These are phyloP conservation scores for Centroberyx gerrardi DNA, from an alignment of 2,797 vertebrate genomes.

Conservation along the genomic window DNA sequence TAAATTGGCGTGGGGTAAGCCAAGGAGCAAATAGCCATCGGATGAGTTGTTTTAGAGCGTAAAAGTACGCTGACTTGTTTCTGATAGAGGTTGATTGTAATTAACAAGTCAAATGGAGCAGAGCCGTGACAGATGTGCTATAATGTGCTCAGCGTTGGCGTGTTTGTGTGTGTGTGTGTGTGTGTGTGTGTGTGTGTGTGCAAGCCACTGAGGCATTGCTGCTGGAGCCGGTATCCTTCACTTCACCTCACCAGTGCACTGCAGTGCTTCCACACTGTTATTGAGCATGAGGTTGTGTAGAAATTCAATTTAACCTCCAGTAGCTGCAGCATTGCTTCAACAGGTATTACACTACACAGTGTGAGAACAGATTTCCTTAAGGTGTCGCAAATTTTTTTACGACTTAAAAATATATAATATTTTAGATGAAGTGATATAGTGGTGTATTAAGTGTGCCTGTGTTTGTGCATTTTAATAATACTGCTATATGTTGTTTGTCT, in stretches of 20 bases:
- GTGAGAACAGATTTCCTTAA: not conserved
- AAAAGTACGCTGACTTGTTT: slow-evolving; percentile 66
- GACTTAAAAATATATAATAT: no score
- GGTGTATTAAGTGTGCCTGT: not conserved
- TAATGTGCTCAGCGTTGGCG: slow-evolving; percentile 69
- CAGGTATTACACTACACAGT: slow-evolving; percentile 42
- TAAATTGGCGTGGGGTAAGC: slow-evolving; percentile 44
- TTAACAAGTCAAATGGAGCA: slow-evolving; percentile 85
- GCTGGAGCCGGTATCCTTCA: slow-evolving; percentile 67
- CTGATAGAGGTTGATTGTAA: slow-evolving; percentile 82
- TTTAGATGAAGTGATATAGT: slow-evolving; percentile 55
- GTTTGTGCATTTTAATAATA: not conserved
- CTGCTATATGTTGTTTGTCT: not conserved
- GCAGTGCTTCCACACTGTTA: slow-evolving; percentile 29
- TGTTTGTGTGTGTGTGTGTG: slow-evolving; percentile 31
- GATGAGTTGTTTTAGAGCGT: slow-evolving; percentile 65
- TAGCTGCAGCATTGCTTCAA: slow-evolving; percentile 4
- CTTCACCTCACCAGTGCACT: slow-evolving; percentile 65
- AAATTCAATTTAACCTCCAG: slow-evolving; percentile 33
- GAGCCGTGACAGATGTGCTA: slow-evolving; percentile 83
- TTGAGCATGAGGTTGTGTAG: slow-evolving; percentile 15
- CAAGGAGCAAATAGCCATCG: slow-evolving; percentile 58
- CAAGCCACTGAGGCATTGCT: slow-evolving; percentile 43
- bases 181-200: slow-evolving; percentile 17
- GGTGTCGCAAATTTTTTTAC: no score